Base-by-base conservation (phyloP, 2,113 vertebrate species). In the Zosterops borbonicus region DNA sequence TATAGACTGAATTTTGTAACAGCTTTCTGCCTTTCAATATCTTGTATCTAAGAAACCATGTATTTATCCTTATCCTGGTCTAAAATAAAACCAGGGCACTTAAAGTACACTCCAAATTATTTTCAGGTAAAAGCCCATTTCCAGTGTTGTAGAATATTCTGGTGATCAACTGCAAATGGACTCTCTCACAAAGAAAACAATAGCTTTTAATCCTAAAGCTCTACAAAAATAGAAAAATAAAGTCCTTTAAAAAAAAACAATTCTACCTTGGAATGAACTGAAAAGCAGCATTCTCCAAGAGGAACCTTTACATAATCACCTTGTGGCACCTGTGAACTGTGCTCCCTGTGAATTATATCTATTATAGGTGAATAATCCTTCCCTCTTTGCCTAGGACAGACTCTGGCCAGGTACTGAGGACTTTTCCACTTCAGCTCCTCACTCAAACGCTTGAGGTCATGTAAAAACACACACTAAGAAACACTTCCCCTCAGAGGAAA, bases 1-100 rank as follows among this genome's bases (percentile, higher is more conserved):
- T 75, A 94, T 44, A 94, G 44, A 84, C 58, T 44, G 65, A 71
- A 60, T 90, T 94, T 93, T 87, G 47, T 59, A 86, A 90, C 60
- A 87, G 84, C 33, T 64, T 87, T 64, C 73, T 89, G 76, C 42
- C 42, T 77, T 78, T 83, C 63, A 87, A 27, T 35, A 70, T 52
- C 42, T 56, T 70, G 19, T 64, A 59, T 52, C 64, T 71, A 84
- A 75, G 24, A 89, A 82, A 91, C 20, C 27, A 13, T 11, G 2
- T 56, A 75, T 74, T 94, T 75, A 83, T 65, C 12, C 31, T 80
- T 50, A 65, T 44, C 14, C 71, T 69, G 41, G 20, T 14, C 47
- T 47, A 83, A 90, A 74, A 63, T n/a, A 62, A 81, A 92, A 70
- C 12, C 22, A 87, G 28, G 8, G 39, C 19, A 81, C 8, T 70